Evolutionary conservation across 92 coral and sea anemone species (phyloP).

Genomic region (Phenganax subtilis): DNA sequence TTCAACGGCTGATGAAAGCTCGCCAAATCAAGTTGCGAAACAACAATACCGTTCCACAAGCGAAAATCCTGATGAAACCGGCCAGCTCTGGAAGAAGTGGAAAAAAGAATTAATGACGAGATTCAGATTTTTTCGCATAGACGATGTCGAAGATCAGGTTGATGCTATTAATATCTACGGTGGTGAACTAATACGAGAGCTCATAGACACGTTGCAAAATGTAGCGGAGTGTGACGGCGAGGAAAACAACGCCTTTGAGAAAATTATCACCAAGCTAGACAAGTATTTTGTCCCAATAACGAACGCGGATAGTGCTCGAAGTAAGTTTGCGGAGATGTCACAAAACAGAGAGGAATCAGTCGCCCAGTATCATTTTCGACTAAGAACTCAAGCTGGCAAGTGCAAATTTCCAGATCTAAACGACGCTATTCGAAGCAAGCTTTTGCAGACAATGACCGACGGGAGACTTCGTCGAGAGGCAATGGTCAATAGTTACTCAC

Average conservation of each 20-base stretch:
- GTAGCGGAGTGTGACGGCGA: constrained; percentile 2
- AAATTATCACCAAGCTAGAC: constrained; percentile 37
- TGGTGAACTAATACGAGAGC: constrained; percentile 6
- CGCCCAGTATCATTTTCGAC: constrained; percentile 36
- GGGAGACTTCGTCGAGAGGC: constrained; percentile 43
- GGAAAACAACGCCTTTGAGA: constrained; percentile 11
- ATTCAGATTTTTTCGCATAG: constrained; percentile 29
- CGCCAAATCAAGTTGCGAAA: too few relatives aligned
- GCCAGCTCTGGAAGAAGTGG: constrained; percentile 40
- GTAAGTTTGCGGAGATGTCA: constrained; percentile 34
- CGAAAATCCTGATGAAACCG: constrained; percentile 40
- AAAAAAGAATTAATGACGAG: constrained; percentile 29
- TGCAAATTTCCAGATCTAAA: constrained; percentile 24
- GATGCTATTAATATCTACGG: constrained; percentile 44
- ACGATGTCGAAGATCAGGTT: constrained; percentile 30
- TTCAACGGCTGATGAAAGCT: too few relatives aligned
- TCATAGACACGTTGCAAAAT: constrained; percentile 32
- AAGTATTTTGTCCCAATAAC: constrained; percentile 28
- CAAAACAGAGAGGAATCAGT: constrained; percentile 39
- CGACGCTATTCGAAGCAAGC: constrained; percentile 31
- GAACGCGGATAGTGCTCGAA: constrained; percentile 37
- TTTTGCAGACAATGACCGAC: constrained; percentile 32
- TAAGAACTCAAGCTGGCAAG: constrained; percentile 32
- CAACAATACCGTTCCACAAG: background rate
- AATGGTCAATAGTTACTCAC: constrained; percentile 37